Base-by-base conservation (phyloP, 2,888 invertebrate species). In the Drosophila colorata region DNA sequence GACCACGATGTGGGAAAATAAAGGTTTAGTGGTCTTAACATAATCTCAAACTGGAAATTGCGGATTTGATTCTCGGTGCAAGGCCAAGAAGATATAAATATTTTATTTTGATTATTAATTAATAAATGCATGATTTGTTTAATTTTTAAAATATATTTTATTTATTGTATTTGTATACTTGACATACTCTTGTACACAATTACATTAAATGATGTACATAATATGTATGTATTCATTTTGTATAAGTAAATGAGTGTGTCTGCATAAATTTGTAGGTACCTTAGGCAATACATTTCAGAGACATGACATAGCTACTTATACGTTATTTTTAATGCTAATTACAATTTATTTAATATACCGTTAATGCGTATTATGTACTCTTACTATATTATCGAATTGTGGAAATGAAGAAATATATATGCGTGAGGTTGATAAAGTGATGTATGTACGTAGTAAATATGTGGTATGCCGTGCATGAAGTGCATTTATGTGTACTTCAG, bases 181-280 rank as follows among this genome's bases (percentile, higher is more conserved):
- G 59, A 82, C 69, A 80, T 67, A 43, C 65, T 64, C 48, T 35
- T 35, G 65, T 64, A 84, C 79, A 83, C 88, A 83, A 78, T 71
- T 81, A 69, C 71, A 72, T 60, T 72, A 46, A 74, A 51, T 69
- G 57, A 41, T 58, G 56, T 74, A 71, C 65, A 47, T 53, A 53
- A 53, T 60, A 41, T 51, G 52, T 52, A 48, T 53, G 57, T 64
- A 23, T 69, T 61, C 43, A 61, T 49, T 67, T 60, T 80, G 64
- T 75, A 59, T 71, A 65, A 61, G 83, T 78, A 82, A 74, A 79
- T 88, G 79, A 82, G 86, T 86, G 60, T 69, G 81, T 87, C 86
- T 83, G 87, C 80, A 64, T 83, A 72, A 78, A 80, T 83, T 77
- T 86, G 88, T 88, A 87, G 88, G 87, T 85, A 85, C 89, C 84